Percentiles rank a stretch among this genome's conserved stretches.
Evolutionary conservation across 1,140 invertebrate genomes (phyloP).

Genomic region (Muscidifurax raptorellus): DNA sequence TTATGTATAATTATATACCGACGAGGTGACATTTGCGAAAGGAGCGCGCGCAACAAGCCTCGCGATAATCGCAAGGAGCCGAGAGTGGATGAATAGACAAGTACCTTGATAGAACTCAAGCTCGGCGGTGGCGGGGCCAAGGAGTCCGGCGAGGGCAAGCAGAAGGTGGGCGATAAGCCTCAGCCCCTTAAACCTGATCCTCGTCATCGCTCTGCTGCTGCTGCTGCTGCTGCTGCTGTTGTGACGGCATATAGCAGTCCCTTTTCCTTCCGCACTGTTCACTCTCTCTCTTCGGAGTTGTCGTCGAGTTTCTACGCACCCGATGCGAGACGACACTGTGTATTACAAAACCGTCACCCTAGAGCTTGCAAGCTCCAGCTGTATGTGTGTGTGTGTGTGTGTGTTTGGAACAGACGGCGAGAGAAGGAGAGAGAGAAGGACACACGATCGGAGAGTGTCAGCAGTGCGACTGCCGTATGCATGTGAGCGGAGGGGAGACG

Average conservation of each 20-base stretch:
- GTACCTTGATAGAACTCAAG: slow-evolving; percentile 68
- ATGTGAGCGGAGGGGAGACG: background rate
- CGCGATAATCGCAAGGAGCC: no score
- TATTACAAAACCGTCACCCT: slow-evolving; percentile 38
- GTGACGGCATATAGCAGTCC: background rate
- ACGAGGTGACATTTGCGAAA: no score
- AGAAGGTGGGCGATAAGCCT: slow-evolving; percentile 61
- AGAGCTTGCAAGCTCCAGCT: background rate
- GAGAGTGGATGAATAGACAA: no score
- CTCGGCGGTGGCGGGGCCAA: slow-evolving; percentile 57
- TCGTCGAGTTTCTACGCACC: no score
- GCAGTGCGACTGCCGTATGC: background rate
- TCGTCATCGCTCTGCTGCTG: slow-evolving; percentile 57
- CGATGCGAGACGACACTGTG: no score
- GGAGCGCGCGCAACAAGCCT: no score
- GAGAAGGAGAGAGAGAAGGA: background rate
- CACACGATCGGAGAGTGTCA: background rate
- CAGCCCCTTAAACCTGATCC: slow-evolving; percentile 63
- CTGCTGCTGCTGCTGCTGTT: background rate
- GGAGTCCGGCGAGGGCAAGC: slow-evolving; percentile 57
- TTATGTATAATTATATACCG: no score
- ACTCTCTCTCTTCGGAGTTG: no score
- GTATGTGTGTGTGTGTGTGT: background rate
- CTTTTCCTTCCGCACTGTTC: background rate
- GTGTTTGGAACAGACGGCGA: slow-evolving; percentile 17